Percentiles rank a stretch among this genome's conserved stretches.
phyloP scores from a whole-genome alignment of 2,113 vertebrate species.

The Rhea americana region DNA sequence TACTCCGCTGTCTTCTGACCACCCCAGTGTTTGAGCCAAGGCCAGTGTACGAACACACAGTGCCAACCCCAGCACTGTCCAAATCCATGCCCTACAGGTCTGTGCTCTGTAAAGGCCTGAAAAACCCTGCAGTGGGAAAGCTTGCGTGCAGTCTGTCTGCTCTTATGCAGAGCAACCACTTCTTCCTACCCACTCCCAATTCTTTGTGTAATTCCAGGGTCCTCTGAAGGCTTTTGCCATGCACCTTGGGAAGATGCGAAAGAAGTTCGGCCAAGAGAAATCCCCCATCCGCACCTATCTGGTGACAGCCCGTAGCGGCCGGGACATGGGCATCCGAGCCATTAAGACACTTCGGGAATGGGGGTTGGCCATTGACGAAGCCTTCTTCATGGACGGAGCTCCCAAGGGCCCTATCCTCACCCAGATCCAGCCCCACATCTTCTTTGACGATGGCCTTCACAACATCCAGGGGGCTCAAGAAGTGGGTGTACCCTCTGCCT shows the following conservation, averaged over 20 bases:
- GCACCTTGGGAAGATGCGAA: conserved; percentile 72
- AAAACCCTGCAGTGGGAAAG: not conserved
- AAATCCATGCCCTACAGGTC: not conserved
- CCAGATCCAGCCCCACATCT: conserved; percentile 76
- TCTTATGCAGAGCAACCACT: not conserved
- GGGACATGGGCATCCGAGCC: conserved; percentile 69
- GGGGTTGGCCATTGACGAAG: conserved; percentile 73
- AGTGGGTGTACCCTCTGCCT: conserved; percentile 63
- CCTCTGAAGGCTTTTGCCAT: conserved; percentile 75
- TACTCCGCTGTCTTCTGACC: not conserved
- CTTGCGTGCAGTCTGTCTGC: not conserved
- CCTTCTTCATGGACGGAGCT: conserved; percentile 77
- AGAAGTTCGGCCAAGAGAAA: conserved; percentile 64
- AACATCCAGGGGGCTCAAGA: conserved; percentile 59
- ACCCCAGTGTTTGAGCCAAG: not conserved
- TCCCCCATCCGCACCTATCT: conserved; percentile 74
- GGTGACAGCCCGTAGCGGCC: conserved; percentile 63
- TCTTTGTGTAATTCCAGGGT: conserved; percentile 60
- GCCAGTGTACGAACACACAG: not conserved
- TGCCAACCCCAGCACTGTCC: not conserved
- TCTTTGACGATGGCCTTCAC: conserved; percentile 70
- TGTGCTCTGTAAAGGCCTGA: not conserved
- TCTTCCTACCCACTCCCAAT: not conserved
- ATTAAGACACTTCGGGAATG: conserved; percentile 70
- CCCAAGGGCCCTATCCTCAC: conserved; percentile 70